These are phyloP conservation scores for Stichopus horrens DNA, from an alignment of 53 echinoderm and acorn worm species.

Conservation along the genomic window DNA sequence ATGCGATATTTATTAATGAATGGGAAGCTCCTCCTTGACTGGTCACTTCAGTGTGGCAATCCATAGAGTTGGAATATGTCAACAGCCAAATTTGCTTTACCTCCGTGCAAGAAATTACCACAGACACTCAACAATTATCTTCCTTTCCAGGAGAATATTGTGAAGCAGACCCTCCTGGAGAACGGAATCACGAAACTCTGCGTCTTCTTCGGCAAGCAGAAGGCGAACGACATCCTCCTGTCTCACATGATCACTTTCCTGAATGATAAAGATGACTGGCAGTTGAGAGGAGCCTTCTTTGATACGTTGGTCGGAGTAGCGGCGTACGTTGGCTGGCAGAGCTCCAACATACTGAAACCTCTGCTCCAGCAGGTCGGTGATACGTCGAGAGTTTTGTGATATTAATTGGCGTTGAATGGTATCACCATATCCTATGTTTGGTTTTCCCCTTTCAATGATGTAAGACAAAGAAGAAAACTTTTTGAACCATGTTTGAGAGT, in stretches of 20 bases:
- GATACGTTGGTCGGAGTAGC: slow-evolving; percentile 96
- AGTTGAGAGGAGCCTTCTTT: slow-evolving; percentile 92
- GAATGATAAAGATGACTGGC: slow-evolving; percentile 98
- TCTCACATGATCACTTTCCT: slow-evolving; percentile 99
- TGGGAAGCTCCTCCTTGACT: too few relatives aligned
- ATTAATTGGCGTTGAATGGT: too few relatives aligned
- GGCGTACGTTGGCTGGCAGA: slow-evolving; percentile 98
- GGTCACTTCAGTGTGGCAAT: too few relatives aligned
- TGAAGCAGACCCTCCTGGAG: slow-evolving; percentile 91
- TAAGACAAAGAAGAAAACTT: too few relatives aligned
- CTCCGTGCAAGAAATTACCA: not conserved
- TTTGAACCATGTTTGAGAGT: too few relatives aligned
- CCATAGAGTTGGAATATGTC: too few relatives aligned
- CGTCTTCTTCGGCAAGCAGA: slow-evolving; percentile 97
- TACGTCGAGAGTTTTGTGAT: too few relatives aligned
- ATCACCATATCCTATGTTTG: too few relatives aligned
- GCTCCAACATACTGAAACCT: slow-evolving; percentile 89
- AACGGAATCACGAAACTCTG: slow-evolving; percentile 96
- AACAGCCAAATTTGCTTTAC: too few relatives aligned
- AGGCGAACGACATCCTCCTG: slow-evolving; percentile 92
- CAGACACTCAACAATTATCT: not conserved
- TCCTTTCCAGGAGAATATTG: slow-evolving; percentile 86
- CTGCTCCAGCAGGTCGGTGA: slow-evolving; percentile 78
- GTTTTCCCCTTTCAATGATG: too few relatives aligned
- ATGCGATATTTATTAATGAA: too few relatives aligned